A percentile compares a stretch with the other conserved stretches of the same genome.
phyloP scores from a whole-genome alignment of 2,888 invertebrate species.

The Calliopum simillimum region DNA sequence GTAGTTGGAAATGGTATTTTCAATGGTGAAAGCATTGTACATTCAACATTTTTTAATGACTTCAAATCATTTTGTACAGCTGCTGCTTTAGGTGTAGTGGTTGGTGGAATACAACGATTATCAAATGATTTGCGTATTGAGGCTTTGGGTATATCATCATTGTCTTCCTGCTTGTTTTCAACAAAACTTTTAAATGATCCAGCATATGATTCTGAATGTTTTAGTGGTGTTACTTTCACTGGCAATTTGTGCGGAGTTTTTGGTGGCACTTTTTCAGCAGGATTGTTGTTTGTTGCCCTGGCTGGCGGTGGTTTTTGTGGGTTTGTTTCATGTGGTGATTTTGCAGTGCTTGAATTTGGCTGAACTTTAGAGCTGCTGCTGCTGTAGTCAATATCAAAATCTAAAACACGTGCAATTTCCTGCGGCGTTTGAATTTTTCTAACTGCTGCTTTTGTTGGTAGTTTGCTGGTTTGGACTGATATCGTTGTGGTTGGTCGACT shows the following conservation, averaged over 20 bases:
- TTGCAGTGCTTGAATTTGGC: neutral
- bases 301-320: neutral
- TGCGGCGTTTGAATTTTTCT: slow-evolving; percentile 37
- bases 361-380: neutral
- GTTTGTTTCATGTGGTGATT: neutral
- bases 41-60: neutral
- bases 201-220: neutral
- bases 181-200: neutral
- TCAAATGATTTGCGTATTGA: slow-evolving; percentile 31
- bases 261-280: too few species aligned
- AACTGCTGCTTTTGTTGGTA: slow-evolving; percentile 11
- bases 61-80: neutral
- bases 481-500: neutral
- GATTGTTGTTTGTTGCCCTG: too few species aligned
- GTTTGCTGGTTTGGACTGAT: neutral
- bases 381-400: slow-evolving; percentile 36
- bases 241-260: neutral
- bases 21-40: slow-evolving; percentile 41
- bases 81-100: neutral
- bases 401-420: slow-evolving; percentile 43
- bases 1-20: slow-evolving; percentile 43
- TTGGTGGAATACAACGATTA: neutral
- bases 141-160: slow-evolving; percentile 39
- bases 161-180: too few species aligned
- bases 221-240: neutral